Conservation (phyloP, 2,113 vertebrate species). For the Petaurus breviceps region DNA sequence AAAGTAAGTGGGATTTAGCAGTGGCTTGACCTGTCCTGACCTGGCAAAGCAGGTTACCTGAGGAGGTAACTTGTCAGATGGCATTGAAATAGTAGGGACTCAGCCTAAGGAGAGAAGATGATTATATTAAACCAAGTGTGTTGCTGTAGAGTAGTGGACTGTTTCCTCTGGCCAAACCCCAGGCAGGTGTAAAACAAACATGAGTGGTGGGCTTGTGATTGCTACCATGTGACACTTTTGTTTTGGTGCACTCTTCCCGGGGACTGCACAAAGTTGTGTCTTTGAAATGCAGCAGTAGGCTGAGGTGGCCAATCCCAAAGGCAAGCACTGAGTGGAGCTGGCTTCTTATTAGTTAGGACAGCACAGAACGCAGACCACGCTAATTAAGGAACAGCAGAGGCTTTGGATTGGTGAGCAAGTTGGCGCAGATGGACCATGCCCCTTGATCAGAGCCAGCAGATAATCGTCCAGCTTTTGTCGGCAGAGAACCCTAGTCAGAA, state of each 20-base stretch:
- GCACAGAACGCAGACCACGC: not conserved
- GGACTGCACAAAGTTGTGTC: not conserved
- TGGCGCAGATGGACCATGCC: fast-evolving
- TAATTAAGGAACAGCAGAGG: not conserved
- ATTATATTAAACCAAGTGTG: not conserved
- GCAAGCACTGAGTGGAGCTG: not conserved
- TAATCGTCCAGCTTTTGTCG: not conserved
- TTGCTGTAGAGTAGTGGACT: not conserved
- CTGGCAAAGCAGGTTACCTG: conserved; percentile 26
- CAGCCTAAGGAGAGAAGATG: conserved; percentile 59
- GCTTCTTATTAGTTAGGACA: not conserved
- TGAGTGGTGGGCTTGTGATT: not conserved
- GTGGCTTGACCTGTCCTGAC: conserved; percentile 13
- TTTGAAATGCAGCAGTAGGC: not conserved
- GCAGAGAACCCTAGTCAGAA: too few species aligned
- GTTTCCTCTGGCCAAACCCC: not conserved
- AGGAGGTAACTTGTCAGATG: conserved; percentile 32
- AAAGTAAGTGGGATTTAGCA: not conserved
- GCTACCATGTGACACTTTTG: not conserved
- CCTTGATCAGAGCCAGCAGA: not conserved
- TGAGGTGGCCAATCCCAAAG: not conserved
- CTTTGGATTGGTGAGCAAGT: not conserved
- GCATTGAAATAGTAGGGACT: conserved; percentile 44
- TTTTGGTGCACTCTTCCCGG: not conserved
- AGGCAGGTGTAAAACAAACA: not conserved